Evolutionary conservation across 1,140 invertebrate species (phyloP).

Genomic region (Scaptomyza hsui): DNA sequence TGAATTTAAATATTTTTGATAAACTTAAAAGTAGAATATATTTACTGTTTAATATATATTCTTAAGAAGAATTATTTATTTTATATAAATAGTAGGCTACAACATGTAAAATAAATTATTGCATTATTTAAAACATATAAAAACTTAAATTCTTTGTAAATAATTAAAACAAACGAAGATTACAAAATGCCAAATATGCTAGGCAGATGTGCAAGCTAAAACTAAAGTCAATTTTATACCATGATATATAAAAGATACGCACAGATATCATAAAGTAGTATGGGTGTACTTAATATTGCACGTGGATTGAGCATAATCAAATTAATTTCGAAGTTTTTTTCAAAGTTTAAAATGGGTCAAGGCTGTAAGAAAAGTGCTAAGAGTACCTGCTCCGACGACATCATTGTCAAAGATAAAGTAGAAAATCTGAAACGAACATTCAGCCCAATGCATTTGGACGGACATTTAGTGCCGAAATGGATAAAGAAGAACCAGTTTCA

Average conservation of each 20-base stretch:
- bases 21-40: neutral
- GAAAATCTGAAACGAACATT: neutral
- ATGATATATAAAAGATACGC: too few relatives aligned
- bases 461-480: conserved; percentile 75
- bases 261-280: neutral
- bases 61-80: neutral
- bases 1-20: neutral
- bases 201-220: neutral
- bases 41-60: neutral
- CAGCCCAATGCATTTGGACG: neutral
- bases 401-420: neutral
- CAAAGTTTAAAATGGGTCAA: conserved; percentile 3
- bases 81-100: conserved; percentile 7
- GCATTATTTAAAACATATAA: neutral
- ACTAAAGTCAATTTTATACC: neutral
- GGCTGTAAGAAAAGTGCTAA: neutral
- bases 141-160: neutral
- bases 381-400: neutral
- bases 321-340: neutral
- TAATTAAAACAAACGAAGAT: neutral
- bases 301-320: too few relatives aligned
- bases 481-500: conserved; percentile 83
- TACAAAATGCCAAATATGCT: neutral
- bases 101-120: neutral
- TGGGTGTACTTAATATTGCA: neutral